Conservation (phyloP, 1,140 invertebrate species). For the Planococcus citri region DNA sequence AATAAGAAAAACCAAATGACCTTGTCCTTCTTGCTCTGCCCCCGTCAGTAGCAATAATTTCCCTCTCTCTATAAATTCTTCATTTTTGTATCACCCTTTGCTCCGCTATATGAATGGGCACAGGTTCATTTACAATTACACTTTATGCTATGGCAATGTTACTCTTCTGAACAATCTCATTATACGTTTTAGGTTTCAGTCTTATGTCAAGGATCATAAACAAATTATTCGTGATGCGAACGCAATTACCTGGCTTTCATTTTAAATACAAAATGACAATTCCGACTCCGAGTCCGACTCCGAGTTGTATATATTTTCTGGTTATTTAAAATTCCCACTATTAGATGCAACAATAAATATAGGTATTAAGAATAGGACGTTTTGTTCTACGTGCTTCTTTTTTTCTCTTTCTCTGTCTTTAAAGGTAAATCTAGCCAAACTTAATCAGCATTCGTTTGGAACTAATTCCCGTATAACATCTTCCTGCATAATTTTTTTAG, state of each 20-base stretch:
- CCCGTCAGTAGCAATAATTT: slow-evolving; percentile 13
- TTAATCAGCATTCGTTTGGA: slow-evolving; percentile 6
- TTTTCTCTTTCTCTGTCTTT: background rate
- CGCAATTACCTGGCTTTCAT: slow-evolving; percentile 12
- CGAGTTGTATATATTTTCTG: background rate
- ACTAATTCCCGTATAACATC: slow-evolving; percentile 2
- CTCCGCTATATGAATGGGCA: background rate
- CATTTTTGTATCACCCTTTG: background rate
- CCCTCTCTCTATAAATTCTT: background rate
- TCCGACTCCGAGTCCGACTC: too few relatives aligned
- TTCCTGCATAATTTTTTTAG: background rate
- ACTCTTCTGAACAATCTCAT: slow-evolving; percentile 16
- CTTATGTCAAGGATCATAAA: slow-evolving; percentile 18
- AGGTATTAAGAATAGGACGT: background rate
- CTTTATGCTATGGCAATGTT: slow-evolving; percentile 1
- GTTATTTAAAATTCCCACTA: background rate
- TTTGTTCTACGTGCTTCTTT: background rate
- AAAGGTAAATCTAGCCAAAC: too few relatives aligned
- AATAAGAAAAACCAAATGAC: slow-evolving; percentile 5
- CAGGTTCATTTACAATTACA: slow-evolving; percentile 14
- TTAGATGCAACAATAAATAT: slow-evolving; percentile 8
- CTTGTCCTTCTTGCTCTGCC: slow-evolving; percentile 14
- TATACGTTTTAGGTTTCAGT: slow-evolving; percentile 16
- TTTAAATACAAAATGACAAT: slow-evolving; percentile 14
- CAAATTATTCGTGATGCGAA: slow-evolving; percentile 20